Evolutionary conservation across 2,888 invertebrate genomes (phyloP).

Genomic region (Drosophila paucipuncta): DNA sequence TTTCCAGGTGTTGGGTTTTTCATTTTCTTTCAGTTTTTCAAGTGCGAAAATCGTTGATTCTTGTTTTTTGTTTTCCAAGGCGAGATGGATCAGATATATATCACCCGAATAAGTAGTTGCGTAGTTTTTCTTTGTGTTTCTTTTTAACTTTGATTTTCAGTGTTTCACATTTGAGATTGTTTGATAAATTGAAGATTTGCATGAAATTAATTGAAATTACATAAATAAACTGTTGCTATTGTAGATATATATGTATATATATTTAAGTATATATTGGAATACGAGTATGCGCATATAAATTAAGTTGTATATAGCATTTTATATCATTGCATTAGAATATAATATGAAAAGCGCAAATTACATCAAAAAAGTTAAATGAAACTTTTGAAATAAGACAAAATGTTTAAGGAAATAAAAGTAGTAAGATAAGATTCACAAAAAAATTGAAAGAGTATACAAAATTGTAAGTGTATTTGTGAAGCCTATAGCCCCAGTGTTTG

Average conservation of each 20-base stretch:
- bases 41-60: constrained; percentile 29
- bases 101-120: constrained; percentile 33
- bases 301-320: constrained; percentile 48
- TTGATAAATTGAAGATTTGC: constrained; percentile 41
- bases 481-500: constrained; percentile 43
- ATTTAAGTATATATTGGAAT: constrained; percentile 40
- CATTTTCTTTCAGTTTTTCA: constrained; percentile 4
- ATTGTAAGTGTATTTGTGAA: neutral
- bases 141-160: constrained; percentile 16
- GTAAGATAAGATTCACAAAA: constrained; percentile 1
- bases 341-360: constrained; percentile 46
- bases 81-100: constrained; percentile 33
- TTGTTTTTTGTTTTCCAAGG: constrained; percentile 9
- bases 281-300: constrained; percentile 61
- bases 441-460: neutral
- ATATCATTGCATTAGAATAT: constrained; percentile 52
- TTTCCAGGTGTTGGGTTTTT: constrained; percentile 19
- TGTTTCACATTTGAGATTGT: constrained; percentile 15
- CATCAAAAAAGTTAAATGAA: constrained; percentile 10
- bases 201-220: constrained; percentile 51
- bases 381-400: neutral
- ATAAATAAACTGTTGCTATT: constrained; percentile 54
- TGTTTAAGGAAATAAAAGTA: neutral
- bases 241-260: constrained; percentile 37
- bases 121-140: constrained; percentile 76